phyloP scores from a whole-genome alignment of 1,140 invertebrate species.

The Diabrotica undecimpunctata region DNA sequence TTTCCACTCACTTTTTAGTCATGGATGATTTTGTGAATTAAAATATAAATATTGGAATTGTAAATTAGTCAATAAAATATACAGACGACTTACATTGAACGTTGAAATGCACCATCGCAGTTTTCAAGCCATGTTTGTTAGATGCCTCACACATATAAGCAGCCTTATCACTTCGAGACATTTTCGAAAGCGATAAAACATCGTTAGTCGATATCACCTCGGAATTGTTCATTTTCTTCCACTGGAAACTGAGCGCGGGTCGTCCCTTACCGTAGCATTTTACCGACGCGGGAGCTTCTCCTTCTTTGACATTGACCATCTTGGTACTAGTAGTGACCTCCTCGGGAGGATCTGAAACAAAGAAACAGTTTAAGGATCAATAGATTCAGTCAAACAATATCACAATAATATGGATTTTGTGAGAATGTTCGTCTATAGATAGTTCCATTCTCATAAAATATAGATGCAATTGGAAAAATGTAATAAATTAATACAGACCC shows the following conservation, averaged over 20 bases:
- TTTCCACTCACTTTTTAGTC: too few relatives aligned
- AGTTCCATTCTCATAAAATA: too few relatives aligned
- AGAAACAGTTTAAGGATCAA: not conserved
- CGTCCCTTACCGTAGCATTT: slow-evolving; percentile 72
- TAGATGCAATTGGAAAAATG: too few relatives aligned
- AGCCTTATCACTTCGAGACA: slow-evolving; percentile 62
- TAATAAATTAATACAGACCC: too few relatives aligned
- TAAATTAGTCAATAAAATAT: not conserved
- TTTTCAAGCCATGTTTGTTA: slow-evolving; percentile 70
- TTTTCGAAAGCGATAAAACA: slow-evolving; percentile 55
- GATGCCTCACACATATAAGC: slow-evolving; percentile 72
- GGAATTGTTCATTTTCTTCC: slow-evolving; percentile 55
- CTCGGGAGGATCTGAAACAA: slow-evolving; percentile 74
- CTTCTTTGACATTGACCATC: slow-evolving; percentile 71
- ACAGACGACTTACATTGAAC: slow-evolving; percentile 71
- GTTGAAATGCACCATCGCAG: slow-evolving; percentile 64
- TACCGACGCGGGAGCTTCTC: slow-evolving; percentile 69
- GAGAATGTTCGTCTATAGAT: too few relatives aligned
- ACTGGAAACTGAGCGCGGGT: slow-evolving; percentile 66
- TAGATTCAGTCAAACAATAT: too few relatives aligned
- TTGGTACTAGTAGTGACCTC: slow-evolving; percentile 71
- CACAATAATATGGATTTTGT: too few relatives aligned
- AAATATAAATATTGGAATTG: too few relatives aligned
- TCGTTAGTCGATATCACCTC: slow-evolving; percentile 53
- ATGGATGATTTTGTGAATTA: too few relatives aligned